A percentile compares a stretch with the other conserved stretches of the same genome.
phyloP scores from a whole-genome alignment of 2,797 vertebrate genomes.

The Telmatherina bonti region DNA sequence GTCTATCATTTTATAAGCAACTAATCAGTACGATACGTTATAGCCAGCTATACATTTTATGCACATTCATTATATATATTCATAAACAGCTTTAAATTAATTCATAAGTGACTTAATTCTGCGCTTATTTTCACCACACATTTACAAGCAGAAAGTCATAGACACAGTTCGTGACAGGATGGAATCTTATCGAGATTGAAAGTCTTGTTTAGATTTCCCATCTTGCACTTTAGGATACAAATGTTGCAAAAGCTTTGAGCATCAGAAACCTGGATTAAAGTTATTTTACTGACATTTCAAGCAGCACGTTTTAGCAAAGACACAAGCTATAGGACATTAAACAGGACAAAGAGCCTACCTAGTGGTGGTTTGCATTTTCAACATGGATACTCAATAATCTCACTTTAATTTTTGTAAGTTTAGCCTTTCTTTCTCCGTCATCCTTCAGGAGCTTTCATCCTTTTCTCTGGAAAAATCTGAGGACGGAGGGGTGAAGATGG shows the following conservation, averaged over 20 bases:
- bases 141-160: background rate
- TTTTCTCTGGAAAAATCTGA: conserved; percentile 83
- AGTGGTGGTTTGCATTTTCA: too few species aligned
- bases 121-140: background rate
- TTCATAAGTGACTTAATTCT: background rate
- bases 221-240: background rate
- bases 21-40: background rate
- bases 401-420: background rate
- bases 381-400: too few species aligned
- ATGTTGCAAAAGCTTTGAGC: conserved; percentile 7
- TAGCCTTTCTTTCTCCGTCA: conserved; percentile 17
- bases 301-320: background rate
- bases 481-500: conserved; percentile 78
- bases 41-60: background rate
- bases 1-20: background rate
- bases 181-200: background rate
- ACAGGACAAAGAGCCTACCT: background rate
- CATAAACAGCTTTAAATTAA: background rate
- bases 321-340: conserved; percentile 2
- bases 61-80: background rate
- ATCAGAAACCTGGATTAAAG: conserved; percentile 7
- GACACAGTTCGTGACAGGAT: background rate
- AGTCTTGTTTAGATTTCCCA: conserved; percentile 12
- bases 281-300: background rate
- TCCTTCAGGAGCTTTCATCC: conserved; percentile 80